These are phyloP conservation scores for Enoplolaimus lenunculus DNA, from an alignment of 2,888 invertebrate genomes.

Conservation along the genomic window DNA sequence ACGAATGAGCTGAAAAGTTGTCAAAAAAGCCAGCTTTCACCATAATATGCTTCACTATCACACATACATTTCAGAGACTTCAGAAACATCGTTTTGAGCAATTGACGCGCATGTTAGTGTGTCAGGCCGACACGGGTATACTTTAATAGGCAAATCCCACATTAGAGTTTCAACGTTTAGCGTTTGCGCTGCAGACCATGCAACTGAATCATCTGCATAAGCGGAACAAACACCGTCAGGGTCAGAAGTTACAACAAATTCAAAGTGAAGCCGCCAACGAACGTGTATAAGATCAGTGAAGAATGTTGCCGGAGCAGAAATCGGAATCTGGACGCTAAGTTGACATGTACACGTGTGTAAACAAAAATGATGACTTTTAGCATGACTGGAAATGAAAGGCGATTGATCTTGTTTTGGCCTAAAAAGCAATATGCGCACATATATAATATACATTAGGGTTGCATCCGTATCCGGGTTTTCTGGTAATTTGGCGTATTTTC, in stretches of 20 bases:
- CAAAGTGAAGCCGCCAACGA: constrained; percentile 87
- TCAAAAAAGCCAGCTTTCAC: no score
- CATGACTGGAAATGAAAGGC: constrained; percentile 54
- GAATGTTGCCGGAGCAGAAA: constrained; percentile 90
- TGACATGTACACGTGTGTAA: constrained; percentile 67
- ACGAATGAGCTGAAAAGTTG: no score
- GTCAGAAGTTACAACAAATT: constrained; percentile 55
- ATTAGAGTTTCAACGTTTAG: constrained; percentile 93
- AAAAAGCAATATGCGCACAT: no score
- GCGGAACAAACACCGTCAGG: constrained; percentile 8
- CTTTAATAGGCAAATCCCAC: constrained; percentile 87
- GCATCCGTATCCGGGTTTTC: no score
- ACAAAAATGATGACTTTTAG: constrained; percentile 81
- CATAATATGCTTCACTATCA: no score
- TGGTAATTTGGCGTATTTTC: no score
- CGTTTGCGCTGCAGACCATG: constrained; percentile 57
- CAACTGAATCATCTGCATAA: constrained; percentile 9
- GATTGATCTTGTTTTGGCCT: constrained; percentile 43
- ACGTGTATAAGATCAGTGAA: constrained; percentile 72
- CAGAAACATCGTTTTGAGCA: no score
- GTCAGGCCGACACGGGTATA: constrained; percentile 84
- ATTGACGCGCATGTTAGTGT: no score
- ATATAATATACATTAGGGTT: no score
- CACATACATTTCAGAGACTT: no score
- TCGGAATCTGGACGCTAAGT: constrained; percentile 76